Evolutionary conservation across 2,888 invertebrate genomes (phyloP), one percentile per base, ranked within the genome.

Genomic region (Timandra comae): DNA sequence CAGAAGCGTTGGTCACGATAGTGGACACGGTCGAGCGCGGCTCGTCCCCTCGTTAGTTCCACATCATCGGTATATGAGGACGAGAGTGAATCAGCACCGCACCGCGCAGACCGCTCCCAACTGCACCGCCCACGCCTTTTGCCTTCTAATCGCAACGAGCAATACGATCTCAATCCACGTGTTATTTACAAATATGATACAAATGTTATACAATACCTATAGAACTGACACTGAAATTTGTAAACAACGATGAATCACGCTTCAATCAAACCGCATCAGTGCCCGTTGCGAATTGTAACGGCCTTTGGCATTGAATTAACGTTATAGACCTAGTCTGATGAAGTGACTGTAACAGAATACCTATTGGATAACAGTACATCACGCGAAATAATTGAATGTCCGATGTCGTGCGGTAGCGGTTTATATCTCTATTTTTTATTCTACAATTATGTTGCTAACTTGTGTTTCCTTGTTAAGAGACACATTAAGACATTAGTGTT

Each of bases 61-160:
- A 68, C 70, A 60, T 60, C 61, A 66, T 68, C 58, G 71, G 59
- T 56, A 43, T 49, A 43, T 49, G 61, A 71, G 71, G 68, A 72
- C 67, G 72, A 76, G 65, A 75, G 71, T 77, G 77, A 77, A 70
- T 74, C 73, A 72, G 54, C 64, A 49, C 55, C 63, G 52, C 61
- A 61, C 61, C 46, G n/a, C n/a, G n/a, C n/a, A n/a, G n/a, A 37
- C 41, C 29, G 32, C 41, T 41, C 43, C 36, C 33, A 55, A 6
- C n/a, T n/a, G n/a, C n/a, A n/a, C n/a, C 16, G 16, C 16, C 16
- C 16, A 16, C 16, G 16, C 16, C 10, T 2, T 25, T 26, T 29
- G 7, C 30, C 25, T 27, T 40, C 30, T 32, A 24, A 35, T 39
- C 38, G 24, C 27, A 21, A 27, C 21, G 29, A 30, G n/a, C 10